These are phyloP conservation scores for Pangasius macronema DNA, from an alignment of 2,797 vertebrate genomes.

Conservation along the genomic window DNA sequence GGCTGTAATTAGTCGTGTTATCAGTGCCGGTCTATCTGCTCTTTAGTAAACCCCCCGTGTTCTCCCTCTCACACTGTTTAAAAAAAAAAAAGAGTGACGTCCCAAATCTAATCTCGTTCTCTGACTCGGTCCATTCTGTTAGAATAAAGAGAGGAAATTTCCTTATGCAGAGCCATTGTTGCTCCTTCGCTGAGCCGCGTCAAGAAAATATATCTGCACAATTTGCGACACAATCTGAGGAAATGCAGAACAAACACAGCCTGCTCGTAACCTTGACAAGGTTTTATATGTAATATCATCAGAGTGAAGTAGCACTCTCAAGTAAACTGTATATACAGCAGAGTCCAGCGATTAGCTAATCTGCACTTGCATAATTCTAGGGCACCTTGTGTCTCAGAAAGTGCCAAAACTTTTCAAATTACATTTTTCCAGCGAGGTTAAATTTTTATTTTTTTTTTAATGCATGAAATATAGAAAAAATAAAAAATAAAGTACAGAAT, in stretches of 20 bases:
- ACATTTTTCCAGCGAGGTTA: background rate
- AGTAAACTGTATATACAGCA: background rate
- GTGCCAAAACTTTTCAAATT: background rate
- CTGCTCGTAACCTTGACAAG: slow-evolving; percentile 9
- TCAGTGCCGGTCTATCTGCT: slow-evolving; percentile 29
- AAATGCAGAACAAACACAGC: slow-evolving; percentile 30
- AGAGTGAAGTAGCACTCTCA: background rate
- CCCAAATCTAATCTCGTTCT: slow-evolving; percentile 45
- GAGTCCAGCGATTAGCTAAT: background rate
- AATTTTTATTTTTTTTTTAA: background rate
- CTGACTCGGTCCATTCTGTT: slow-evolving; percentile 43
- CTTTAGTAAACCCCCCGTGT: background rate
- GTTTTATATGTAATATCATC: background rate
- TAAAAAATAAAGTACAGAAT: background rate
- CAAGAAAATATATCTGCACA: slow-evolving; percentile 40
- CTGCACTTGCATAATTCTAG: background rate
- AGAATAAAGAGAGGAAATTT: slow-evolving; percentile 56
- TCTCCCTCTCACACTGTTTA: slow-evolving; percentile 7
- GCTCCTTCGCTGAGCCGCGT: background rate
- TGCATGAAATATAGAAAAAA: background rate
- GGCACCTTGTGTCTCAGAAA: background rate
- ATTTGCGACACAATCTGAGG: slow-evolving; percentile 39
- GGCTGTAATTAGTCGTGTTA: slow-evolving; percentile 31
- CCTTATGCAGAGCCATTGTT: slow-evolving; percentile 11
- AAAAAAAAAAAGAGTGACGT: slow-evolving; percentile 34